Conservation (phyloP, 1,140 invertebrate genomes). For the Drosophila dunni region DNA sequence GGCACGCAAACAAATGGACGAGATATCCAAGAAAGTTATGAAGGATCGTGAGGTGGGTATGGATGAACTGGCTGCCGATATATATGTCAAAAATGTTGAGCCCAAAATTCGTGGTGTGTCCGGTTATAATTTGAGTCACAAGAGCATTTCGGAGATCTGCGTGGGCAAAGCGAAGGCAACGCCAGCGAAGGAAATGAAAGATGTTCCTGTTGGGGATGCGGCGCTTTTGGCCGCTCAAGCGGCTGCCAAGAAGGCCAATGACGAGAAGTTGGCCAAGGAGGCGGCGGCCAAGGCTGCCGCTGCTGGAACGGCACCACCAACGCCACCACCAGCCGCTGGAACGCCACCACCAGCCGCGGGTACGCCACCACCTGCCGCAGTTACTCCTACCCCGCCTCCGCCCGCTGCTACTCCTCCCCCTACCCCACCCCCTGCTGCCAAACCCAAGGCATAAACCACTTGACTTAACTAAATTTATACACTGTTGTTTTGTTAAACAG, state of each 20-base stretch:
- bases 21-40: constrained; percentile 88
- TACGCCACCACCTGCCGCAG: background rate
- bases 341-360: background rate
- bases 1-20: constrained; percentile 90
- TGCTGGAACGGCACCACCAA: background rate
- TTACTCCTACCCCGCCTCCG: background rate
- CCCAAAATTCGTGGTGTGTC: constrained; percentile 70
- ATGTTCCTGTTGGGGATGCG: constrained; percentile 62
- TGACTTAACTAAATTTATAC: background rate
- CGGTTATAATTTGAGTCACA: constrained; percentile 55
- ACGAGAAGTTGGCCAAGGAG: constrained; percentile 6
- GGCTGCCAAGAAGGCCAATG: constrained; percentile 15
- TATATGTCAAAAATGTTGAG: constrained; percentile 88
- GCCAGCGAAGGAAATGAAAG: constrained; percentile 47
- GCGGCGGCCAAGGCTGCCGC: background rate
- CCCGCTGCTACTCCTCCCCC: background rate
- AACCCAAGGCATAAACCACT: background rate
- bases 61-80: constrained; percentile 93
- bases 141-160: constrained; percentile 47
- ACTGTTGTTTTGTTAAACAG: background rate
- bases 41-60: constrained; percentile 91
- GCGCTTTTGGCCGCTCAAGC: constrained; percentile 12
- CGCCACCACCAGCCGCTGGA: background rate
- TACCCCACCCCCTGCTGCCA: background rate
- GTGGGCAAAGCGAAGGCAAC: constrained; percentile 61